phyloP scores from a whole-genome alignment of 1,140 invertebrate species.

The Drosophila prosaltans region DNA sequence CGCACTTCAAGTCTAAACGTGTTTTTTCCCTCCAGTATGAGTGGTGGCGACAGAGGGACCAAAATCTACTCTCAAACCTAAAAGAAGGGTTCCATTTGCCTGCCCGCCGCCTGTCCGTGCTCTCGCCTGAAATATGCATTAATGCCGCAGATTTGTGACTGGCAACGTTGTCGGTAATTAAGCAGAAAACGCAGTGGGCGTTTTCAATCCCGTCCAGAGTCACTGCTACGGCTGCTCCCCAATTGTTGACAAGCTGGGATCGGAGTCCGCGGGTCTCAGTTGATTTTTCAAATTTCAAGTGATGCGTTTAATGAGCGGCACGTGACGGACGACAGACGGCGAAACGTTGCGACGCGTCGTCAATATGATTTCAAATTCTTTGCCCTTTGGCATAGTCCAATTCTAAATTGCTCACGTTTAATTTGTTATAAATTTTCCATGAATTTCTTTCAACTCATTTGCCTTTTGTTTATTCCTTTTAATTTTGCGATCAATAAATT shows the following conservation, averaged over 20 bases:
- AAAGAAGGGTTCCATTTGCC: constrained; percentile 55
- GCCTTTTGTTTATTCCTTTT: constrained; percentile 13
- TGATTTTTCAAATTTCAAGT: constrained; percentile 78
- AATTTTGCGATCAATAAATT: constrained; percentile 60
- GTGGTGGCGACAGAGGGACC: too few relatives aligned
- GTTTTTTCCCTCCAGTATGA: constrained; percentile 51
- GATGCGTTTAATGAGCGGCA: constrained; percentile 82
- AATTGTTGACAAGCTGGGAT: constrained; percentile 41
- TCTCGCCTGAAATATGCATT: constrained; percentile 68
- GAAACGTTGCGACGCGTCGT: constrained; percentile 9
- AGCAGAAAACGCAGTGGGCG: constrained; percentile 30
- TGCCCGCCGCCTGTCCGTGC: constrained; percentile 12
- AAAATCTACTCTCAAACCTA: not conserved
- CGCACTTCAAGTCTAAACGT: constrained; percentile 79
- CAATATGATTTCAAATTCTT: constrained; percentile 40
- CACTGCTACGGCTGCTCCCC: constrained; percentile 18
- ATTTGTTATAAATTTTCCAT: constrained; percentile 50
- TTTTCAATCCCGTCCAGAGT: too few relatives aligned
- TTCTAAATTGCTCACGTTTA: constrained; percentile 38
- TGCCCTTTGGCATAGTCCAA: constrained; percentile 9
- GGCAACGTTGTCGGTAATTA: constrained; percentile 61
- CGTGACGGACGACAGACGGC: constrained; percentile 49
- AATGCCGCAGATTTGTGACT: constrained; percentile 73
- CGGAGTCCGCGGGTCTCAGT: constrained; percentile 27
- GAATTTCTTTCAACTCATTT: constrained; percentile 16